Evolutionary conservation across 2,797 vertebrate species (phyloP), one percentile per base, ranked within the genome.

Genomic region (Micromesistius poutassou): DNA sequence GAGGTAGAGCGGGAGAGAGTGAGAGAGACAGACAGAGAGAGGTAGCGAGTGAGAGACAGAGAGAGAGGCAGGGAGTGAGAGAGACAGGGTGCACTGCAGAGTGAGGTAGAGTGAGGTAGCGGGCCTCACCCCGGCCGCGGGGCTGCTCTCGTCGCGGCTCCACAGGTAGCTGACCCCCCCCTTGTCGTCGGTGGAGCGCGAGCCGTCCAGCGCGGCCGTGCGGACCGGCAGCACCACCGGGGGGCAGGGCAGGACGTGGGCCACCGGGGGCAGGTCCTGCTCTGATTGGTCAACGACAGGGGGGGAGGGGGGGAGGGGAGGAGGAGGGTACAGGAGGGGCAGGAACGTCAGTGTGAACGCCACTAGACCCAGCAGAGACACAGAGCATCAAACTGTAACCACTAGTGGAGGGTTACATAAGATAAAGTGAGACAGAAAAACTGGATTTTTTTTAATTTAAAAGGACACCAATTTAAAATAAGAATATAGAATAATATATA

Each of bases 111-210:
- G 50, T 0, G 16, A n/a, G 50, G 16, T 22, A 38, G 33, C 16
- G 31, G 31, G 30, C n/a, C 36, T 95, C 82, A 99, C 98, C 93
- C 97, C 98, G 68, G 98, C 97, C 0, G 97, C 97, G 70, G 98
- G 98, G 74, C 98, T 99, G 77, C 84, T 93, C 33, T 97, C 96
- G 0, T 98, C 97, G 72, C 98, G 91, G 12, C 92, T 96, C 98
- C 98, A 99, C 82, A 96, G 77, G 90, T 95, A 99, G 91, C 91
- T 94, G 85, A 96, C 88, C 38, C 95, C 95, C 4, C 96, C 97
- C 78, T 99, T 97, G 87, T 99, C 98, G 30, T 99, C 98, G 0
- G 92, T 94, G 75, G 98, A 98, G 80, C 87, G 96, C 0, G 97
- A 97, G 30, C 98, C 98, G 25, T 99, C 97, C 73, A 99, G 66